Conservation (phyloP, 2,113 vertebrate species). For the Tachuris rubrigastra region DNA sequence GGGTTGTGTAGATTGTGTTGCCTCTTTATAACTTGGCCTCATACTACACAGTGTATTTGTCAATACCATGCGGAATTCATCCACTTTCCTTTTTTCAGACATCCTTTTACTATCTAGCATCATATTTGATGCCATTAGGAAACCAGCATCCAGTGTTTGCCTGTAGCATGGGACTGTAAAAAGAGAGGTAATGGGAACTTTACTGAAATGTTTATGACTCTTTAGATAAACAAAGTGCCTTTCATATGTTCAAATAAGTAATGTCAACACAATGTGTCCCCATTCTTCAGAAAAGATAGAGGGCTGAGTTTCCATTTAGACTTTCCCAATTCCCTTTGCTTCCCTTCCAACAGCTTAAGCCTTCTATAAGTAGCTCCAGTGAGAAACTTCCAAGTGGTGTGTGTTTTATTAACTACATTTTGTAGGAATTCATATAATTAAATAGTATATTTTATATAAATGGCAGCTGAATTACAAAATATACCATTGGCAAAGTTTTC, state of each 20-base stretch:
- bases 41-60: not conserved
- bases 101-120: not conserved
- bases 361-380: constrained; percentile 42
- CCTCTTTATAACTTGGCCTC: not conserved
- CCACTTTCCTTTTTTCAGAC: not conserved
- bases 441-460: constrained; percentile 51
- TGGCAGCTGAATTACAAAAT: constrained; percentile 51
- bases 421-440: constrained; percentile 49
- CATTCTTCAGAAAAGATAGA: not conserved
- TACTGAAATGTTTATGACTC: not conserved
- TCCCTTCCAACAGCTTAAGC: constrained; percentile 32
- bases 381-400: constrained; percentile 23
- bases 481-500: constrained; percentile 43
- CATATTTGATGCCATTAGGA: not conserved
- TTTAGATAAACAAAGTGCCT: not conserved
- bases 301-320: not conserved
- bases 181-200: not conserved
- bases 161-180: not conserved
- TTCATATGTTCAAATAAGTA: not conserved
- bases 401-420: constrained; percentile 63
- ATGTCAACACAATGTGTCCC: not conserved
- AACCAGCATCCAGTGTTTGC: not conserved
- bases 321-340: not conserved
- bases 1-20: not conserved
- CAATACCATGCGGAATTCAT: not conserved